A percentile compares a stretch with the other conserved stretches of the same genome.
Evolutionary conservation across 37 sponge, comb jelly and placozoan species (phyloP).

Genomic region (Theonella swinhoei): DNA sequence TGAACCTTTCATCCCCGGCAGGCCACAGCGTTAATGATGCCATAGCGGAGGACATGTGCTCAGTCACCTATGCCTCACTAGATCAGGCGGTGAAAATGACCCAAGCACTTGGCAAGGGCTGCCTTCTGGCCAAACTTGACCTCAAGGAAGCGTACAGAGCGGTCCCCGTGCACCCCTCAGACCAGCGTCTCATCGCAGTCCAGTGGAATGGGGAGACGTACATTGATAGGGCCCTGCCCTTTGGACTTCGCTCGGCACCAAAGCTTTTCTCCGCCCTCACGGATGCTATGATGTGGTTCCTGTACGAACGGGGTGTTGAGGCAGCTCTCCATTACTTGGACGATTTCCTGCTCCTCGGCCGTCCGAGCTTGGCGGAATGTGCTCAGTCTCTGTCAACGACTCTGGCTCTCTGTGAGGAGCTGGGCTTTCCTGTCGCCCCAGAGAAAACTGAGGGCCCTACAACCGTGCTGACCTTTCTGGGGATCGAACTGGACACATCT

Average conservation of each 20-base stretch:
- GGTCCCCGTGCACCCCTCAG: too few relatives aligned
- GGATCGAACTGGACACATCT: constrained; percentile 19
- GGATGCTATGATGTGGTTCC: too few relatives aligned
- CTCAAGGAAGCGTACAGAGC: too few relatives aligned
- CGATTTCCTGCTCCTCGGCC: constrained; percentile 21
- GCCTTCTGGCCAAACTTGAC: too few relatives aligned
- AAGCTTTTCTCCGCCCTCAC: too few relatives aligned
- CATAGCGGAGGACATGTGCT: neutral
- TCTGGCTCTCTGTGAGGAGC: neutral
- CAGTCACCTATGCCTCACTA: neutral
- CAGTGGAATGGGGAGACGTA: too few relatives aligned
- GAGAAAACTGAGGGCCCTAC: constrained; percentile 34
- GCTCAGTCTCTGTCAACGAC: neutral
- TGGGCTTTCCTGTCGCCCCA: constrained; percentile 20
- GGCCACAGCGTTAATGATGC: constrained; percentile 2
- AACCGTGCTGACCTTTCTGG: constrained; percentile 12
- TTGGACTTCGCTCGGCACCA: too few relatives aligned
- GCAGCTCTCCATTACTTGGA: constrained; percentile 44
- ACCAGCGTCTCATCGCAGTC: neutral
- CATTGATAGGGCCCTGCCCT: too few relatives aligned
- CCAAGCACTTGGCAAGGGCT: neutral
- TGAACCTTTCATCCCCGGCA: too few relatives aligned
- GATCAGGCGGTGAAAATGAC: neutral
- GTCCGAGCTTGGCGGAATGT: neutral
- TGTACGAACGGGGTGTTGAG: too few relatives aligned